A percentile compares a stretch with the other conserved stretches of the same genome.
phyloP scores from a whole-genome alignment of 2,888 invertebrate species.

The Malacosoma neustria region DNA sequence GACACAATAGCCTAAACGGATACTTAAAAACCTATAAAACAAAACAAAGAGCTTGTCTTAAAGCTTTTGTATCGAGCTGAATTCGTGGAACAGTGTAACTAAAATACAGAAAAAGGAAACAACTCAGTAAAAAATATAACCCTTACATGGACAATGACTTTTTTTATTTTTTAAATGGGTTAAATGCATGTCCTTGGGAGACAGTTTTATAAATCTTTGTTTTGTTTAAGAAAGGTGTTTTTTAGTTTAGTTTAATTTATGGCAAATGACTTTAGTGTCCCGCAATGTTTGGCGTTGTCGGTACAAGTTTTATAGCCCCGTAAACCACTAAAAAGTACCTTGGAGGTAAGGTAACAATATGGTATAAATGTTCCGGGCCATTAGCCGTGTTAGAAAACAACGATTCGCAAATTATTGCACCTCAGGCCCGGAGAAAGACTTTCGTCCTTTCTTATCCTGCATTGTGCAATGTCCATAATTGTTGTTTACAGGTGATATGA shows the following conservation, averaged over 20 bases:
- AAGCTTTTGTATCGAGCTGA: slow-evolving; percentile 56
- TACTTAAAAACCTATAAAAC: slow-evolving; percentile 66
- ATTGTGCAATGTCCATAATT: slow-evolving; percentile 50
- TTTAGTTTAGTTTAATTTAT: slow-evolving; percentile 7
- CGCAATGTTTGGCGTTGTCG: slow-evolving; percentile 69
- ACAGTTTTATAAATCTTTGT: slow-evolving; percentile 12
- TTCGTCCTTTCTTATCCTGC: slow-evolving; percentile 47
- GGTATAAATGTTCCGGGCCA: slow-evolving; percentile 54
- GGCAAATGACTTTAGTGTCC: slow-evolving; percentile 24
- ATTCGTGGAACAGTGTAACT: slow-evolving; percentile 58
- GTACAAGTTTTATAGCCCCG: slow-evolving; percentile 57
- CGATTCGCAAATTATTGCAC: slow-evolving; percentile 54
- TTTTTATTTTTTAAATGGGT: slow-evolving; percentile 47
- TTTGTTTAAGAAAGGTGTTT: slow-evolving; percentile 7
- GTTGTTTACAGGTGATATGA: slow-evolving; percentile 42
- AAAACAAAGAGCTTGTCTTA: slow-evolving; percentile 61
- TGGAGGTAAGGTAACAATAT: slow-evolving; percentile 46
- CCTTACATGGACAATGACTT: slow-evolving; percentile 55
- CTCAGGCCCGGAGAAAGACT: slow-evolving; percentile 59
- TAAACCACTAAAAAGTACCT: slow-evolving; percentile 70
- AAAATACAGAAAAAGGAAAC: slow-evolving; percentile 31
- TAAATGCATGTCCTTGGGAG: slow-evolving; percentile 31
- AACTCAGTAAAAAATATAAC: slow-evolving; percentile 47
- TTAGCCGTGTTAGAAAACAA: slow-evolving; percentile 56
- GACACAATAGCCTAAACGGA: slow-evolving; percentile 68